Conservation (phyloP, 2,888 invertebrate species). For the Drosophila setosimentum region DNA sequence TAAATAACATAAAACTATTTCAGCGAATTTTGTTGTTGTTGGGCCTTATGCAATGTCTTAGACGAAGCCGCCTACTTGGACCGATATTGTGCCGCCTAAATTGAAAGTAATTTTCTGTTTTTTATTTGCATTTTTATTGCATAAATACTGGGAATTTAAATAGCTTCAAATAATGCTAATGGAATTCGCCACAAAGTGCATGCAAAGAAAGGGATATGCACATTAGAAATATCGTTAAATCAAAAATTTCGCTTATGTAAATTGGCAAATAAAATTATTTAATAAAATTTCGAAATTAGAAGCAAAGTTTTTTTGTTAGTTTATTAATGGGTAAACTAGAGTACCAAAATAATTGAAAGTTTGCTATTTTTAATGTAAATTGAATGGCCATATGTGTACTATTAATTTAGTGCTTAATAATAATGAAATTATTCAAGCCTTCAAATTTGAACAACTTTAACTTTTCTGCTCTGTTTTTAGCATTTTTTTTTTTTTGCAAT, state of each 20-base stretch:
- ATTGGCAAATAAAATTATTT: background rate
- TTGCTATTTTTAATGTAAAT: background rate
- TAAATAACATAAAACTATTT: slow-evolving; percentile 60
- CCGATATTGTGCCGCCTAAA: slow-evolving; percentile 24
- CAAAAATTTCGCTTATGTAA: background rate
- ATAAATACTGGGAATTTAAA: slow-evolving; percentile 41
- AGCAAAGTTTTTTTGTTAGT: background rate
- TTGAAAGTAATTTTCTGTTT: slow-evolving; percentile 41
- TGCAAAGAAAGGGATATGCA: slow-evolving; percentile 1
- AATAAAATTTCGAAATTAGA: background rate
- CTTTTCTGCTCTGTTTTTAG: background rate
- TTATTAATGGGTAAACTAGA: background rate
- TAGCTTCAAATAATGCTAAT: slow-evolving; percentile 21
- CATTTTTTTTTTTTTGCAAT: background rate
- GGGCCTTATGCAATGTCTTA: slow-evolving; percentile 61
- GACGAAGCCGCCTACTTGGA: slow-evolving; percentile 32
- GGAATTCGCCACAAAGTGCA: slow-evolving; percentile 6
- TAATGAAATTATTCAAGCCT: too few species aligned
- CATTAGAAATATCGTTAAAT: background rate
- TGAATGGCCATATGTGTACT: background rate
- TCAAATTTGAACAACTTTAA: background rate
- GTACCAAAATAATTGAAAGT: background rate
- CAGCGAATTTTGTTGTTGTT: slow-evolving; percentile 26
- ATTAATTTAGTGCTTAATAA: background rate
- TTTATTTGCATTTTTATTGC: slow-evolving; percentile 42